Conservation (phyloP, 1,140 invertebrate species). For the Zaprionus inermis region DNA sequence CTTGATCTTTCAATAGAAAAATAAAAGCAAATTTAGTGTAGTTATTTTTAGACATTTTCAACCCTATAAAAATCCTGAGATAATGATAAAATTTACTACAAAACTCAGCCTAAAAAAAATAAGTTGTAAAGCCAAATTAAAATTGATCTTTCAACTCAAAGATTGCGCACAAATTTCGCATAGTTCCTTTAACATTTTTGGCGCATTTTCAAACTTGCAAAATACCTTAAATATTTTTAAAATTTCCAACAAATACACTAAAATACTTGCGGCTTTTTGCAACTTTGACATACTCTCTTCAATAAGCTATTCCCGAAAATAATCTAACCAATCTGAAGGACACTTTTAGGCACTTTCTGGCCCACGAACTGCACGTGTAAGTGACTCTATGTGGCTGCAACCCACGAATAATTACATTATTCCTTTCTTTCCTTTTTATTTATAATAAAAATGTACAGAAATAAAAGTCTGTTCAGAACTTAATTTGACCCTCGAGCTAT, state of each 20-base stretch:
- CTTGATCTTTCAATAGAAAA: too few species aligned
- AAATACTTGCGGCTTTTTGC: too few species aligned
- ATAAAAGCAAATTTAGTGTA: too few species aligned
- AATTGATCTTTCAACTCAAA: too few species aligned
- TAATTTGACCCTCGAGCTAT: constrained; percentile 74
- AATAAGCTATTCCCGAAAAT: too few species aligned
- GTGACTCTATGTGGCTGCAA: constrained; percentile 6
- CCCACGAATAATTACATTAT: constrained; percentile 67
- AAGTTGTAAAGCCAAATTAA: too few species aligned
- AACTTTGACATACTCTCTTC: too few species aligned
- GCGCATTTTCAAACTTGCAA: too few species aligned
- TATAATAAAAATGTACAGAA: constrained; percentile 35
- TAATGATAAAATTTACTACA: not conserved
- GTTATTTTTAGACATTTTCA: too few species aligned
- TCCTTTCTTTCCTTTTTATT: constrained; percentile 11
- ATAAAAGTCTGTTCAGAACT: constrained; percentile 57
- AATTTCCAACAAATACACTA: not conserved
- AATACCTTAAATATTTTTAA: not conserved
- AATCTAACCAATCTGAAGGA: not conserved
- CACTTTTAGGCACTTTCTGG: not conserved
- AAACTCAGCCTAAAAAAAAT: too few species aligned
- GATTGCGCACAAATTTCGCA: not conserved
- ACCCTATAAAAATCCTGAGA: too few species aligned
- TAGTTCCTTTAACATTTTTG: too few species aligned
- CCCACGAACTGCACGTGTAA: constrained; percentile 4